A percentile compares a stretch with the other conserved stretches of the same genome.
Evolutionary conservation across 2,888 invertebrate species (phyloP).

Genomic region (Ochropleura leucogaster): DNA sequence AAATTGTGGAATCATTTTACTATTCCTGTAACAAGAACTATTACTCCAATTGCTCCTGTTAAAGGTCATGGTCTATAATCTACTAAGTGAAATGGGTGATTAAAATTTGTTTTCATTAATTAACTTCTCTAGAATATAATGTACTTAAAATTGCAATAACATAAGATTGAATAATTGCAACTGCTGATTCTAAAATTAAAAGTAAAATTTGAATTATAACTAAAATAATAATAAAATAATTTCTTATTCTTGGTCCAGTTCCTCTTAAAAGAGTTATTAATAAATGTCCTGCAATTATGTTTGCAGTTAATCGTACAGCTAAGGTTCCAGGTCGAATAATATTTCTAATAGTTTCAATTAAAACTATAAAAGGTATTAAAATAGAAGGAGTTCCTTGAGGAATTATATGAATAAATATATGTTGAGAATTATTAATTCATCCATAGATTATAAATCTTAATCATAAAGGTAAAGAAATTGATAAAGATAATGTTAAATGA

Average conservation of each 20-base stretch:
- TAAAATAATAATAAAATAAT: constrained; percentile 78
- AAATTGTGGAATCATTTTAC: constrained; percentile 92
- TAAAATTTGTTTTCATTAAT: constrained; percentile 89
- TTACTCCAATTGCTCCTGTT: constrained; percentile 90
- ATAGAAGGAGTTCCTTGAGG: constrained; percentile 92
- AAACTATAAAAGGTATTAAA: constrained; percentile 93
- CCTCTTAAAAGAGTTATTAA: constrained; percentile 91
- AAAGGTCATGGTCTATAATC: constrained; percentile 92
- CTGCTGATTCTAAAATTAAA: constrained; percentile 90
- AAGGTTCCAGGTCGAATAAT: constrained; percentile 93
- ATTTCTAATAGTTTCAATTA: constrained; percentile 94
- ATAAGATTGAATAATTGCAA: constrained; percentile 92
- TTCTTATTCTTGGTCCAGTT: constrained; percentile 72
- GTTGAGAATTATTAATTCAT: constrained; percentile 73
- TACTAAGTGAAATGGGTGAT: constrained; percentile 92
- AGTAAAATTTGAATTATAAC: constrained; percentile 87
- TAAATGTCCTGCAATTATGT: constrained; percentile 94
- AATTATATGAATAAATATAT: constrained; percentile 93
- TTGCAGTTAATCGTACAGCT: constrained; percentile 93
- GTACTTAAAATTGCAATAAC: constrained; percentile 92
- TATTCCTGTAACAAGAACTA: constrained; percentile 90
- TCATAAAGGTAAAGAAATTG: constrained; percentile 92
- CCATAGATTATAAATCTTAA: constrained; percentile 82
- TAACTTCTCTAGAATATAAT: constrained; percentile 92
- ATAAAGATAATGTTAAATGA: constrained; percentile 91